Evolutionary conservation across 2,888 invertebrate genomes (phyloP), one percentile per base, ranked within the genome.

Genomic region (Empis livida): DNA sequence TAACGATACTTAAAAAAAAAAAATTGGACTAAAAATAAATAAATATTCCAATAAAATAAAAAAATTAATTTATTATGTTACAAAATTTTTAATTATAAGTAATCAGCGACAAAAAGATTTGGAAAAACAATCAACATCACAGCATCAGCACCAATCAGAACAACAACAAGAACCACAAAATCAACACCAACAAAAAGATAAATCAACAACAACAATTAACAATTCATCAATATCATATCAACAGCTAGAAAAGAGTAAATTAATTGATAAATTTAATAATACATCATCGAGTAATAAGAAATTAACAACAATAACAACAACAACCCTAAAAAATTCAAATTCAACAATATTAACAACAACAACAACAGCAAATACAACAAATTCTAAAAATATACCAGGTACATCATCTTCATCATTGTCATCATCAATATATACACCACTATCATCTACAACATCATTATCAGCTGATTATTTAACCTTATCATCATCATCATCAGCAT

Each of bases 141-240:
- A 49, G 11, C 32, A 44, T 14, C 51, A 45, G 44, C 48, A 45
- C 37, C 46, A 45, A 46, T 45, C 31, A 37, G 46, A 44, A 10
- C 57, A 49, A 51, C 48, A 52, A 56, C 55, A 54, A 48, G 35
- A 49, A 44, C n/a, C 43, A 46, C n/a, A 13, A 5, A 32, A 32
- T 35, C 35, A n/a, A n/a, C 6, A 35, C n/a, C n/a, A n/a, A n/a
- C n/a, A 35, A 13, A 35, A n/a, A 5, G 3, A 32, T 32, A 5
- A 32, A 32, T 20, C 32, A 5, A 5, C 32, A 32, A 5, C 32
- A 32, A 32, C 10, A 35, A 35, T 35, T 35, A 8, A 27, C 5
- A 27, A 27, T 27, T 8, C 23, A 27, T 27, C 23, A 27, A 27
- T 27, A 27, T 27, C 23, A 27, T 27, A 27, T 27, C 23, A 27